Base-by-base conservation (phyloP, 2,113 vertebrate genomes). In the Nothobranchius kuhntae region DNA sequence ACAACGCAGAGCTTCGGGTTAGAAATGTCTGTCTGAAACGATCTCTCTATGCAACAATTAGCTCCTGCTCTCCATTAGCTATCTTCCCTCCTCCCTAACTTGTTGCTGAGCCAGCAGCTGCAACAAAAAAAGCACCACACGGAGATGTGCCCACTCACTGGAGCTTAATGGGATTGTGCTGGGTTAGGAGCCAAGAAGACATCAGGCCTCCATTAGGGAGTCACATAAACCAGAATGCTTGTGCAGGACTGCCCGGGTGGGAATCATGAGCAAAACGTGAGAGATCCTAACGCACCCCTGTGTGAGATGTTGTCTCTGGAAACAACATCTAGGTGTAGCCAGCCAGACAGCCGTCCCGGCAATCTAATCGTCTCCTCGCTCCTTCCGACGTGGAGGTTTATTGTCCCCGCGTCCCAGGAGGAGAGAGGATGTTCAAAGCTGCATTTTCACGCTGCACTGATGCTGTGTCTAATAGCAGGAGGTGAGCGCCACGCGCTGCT, bases 401-500 rank as follows among this genome's bases (percentile, higher is more conserved):
- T 59, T 38, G 65, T 66, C 47, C 9, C 35, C 57, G 42, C 24
- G 3, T 24, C 53, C 35, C 53, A 10, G 63, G 55, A 63, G 38
- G 38, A 40, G 38, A 40, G 65, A 35, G 56, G 40, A 0, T 1
- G 64, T 78, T 89, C 83, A 83, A 83, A 87, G 76, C 42, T 26
- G 58, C 11, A 35, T 66, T 65, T 83, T 75, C 84, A 87, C 66
- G 84, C 84, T 71, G 80, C 73, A 53, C 81, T 81, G 83, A 88
- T 91, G 86, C 89, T 81, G 86, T 84, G 78, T 89, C 84, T 88
- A 89, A 91, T 89, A 73, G 65, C 88, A 74, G 78, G 86, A 79
- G 78, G 81, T 70, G 65, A 77, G 69, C 73, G 71, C 65, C 80
- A 72, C 11, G 72, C 75, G 2, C 64, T 4, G 55, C 76, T 65